Base-by-base conservation (phyloP, 2,888 invertebrate genomes). In the Sipha maydis region DNA sequence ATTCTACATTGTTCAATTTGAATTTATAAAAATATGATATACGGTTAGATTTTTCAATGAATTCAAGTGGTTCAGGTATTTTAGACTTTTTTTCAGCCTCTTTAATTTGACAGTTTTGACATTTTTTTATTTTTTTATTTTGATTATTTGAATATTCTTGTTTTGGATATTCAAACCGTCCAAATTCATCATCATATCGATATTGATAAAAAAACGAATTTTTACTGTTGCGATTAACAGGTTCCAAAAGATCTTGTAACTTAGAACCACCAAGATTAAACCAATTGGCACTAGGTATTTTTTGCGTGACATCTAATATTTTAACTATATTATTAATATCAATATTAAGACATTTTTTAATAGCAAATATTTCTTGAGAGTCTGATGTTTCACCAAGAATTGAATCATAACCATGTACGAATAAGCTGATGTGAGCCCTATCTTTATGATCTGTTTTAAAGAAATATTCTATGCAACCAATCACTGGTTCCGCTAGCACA, bases 331-430 rank as follows among this genome's bases (percentile, higher is more conserved):
- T 11, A 28, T 54, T 54, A 48, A 77, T 25, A 1, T 77, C 28
- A 48, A 77, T 77, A 11, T 41, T n/a, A 11, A n/a, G 54, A 77
- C 77, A 77, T 54, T 48, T 77, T 77, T 77, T 21, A 25, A 77
- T 5, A 48, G 95, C 91, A 92, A 96, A 97, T 56, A 97, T 92
- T 92, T 97, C 96, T 90, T 94, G 92, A 0, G 95, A 94, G 91
- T 96, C 95, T 17, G 95, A 94, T 0, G 95, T 95, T 92, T 96
- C 96, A 0, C 96, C 96, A 31, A 97, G 92, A 89, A 96, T 94
- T 0, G 96, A 96, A 90, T 96, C 95, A 34, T 93, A 93, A 0
- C 96, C 95, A 89, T 96, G 94, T 89, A 94, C 94, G 90, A 71
- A 90, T 89, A 77, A 77, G 1, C 25, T 48, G 8, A 77, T 28